A percentile compares a stretch with the other conserved stretches of the same genome.
phyloP scores from a whole-genome alignment of 2,797 vertebrate genomes.

The Tragelaphus eurycerus region DNA sequence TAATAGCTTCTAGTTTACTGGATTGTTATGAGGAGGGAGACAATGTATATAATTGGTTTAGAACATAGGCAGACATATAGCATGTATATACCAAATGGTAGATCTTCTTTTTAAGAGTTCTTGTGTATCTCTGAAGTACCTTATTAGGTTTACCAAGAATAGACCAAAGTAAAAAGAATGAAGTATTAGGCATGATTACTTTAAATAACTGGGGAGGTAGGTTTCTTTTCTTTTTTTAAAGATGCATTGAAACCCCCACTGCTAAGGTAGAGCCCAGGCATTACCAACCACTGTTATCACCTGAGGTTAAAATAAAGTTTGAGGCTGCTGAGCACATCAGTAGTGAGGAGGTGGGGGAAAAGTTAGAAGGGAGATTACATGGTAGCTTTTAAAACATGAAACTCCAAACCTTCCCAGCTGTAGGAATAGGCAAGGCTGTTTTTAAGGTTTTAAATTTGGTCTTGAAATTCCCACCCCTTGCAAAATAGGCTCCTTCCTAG shows the following conservation, averaged over 20 bases:
- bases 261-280: not conserved
- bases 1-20: not conserved
- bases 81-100: not conserved
- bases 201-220: not conserved
- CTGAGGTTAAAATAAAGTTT: not conserved
- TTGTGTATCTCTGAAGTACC: not conserved
- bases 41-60: not conserved
- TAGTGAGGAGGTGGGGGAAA: not conserved
- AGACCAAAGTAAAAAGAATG: conserved; percentile 25
- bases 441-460: conserved; percentile 3
- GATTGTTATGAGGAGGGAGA: not conserved
- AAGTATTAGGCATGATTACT: not conserved
- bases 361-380: not conserved
- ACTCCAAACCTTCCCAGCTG: conserved; percentile 16
- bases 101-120: not conserved
- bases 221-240: not conserved
- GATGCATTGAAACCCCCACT: not conserved
- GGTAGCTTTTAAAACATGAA: conserved; percentile 1
- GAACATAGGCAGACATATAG: not conserved
- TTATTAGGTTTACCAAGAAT: conserved; percentile 29
- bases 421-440: conserved; percentile 32
- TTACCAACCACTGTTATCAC: not conserved
- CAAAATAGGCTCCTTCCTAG: not conserved
- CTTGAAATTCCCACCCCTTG: conserved; percentile 21
- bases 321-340: not conserved